Base-by-base conservation (phyloP, 2,797 vertebrate species). In the Sardinella longiceps region DNA sequence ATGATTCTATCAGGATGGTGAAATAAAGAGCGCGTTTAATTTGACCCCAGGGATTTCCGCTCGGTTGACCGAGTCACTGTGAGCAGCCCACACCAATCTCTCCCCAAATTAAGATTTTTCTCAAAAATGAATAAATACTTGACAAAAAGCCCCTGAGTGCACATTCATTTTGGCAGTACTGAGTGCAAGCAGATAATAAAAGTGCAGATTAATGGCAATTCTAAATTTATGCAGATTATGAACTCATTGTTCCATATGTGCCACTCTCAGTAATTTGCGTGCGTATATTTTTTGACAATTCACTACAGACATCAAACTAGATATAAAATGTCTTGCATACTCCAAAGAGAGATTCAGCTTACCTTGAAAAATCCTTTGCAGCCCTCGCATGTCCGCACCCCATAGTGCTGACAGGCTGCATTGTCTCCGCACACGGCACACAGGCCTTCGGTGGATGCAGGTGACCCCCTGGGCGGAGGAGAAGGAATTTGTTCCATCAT, bases 341-440 rank as follows among this genome's bases (percentile, higher is more conserved):
- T 18, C n/a, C n/a, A 18, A 20, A 77, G 20, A 43, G 4, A 43
- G 70, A 18, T 77, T 39, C 20, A 77, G 39, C 84, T 11, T 85
- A 95, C 98, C 98, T 98, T 99, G 88, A 98, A 99, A 91, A 99
- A 98, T 1, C 98, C 97, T 90, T 99, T 99, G 94, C 98, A 99
- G 84, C 97, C 98, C 88, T 98, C 98, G 87, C 97, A 98, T 58
- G 97, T 98, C 92, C 97, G 97, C 81, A 99, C 98, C 2, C 98
- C 98, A 80, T 99, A 99, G 92, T 99, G 98, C 91, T 99, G 98
- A 87, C 98, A 99, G 45, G 98, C 97, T 0, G 98, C 98, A 90
- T 98, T 99, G 91, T 99, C 98, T 0, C 98, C 98, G 83, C 98
- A 99, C 84, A 99, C 98, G 0, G 98, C 98, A 85, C 98, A 99